Percentiles rank a stretch among this genome's conserved stretches.
phyloP scores from a whole-genome alignment of 2,797 vertebrate species.

The Siniperca undulata region DNA sequence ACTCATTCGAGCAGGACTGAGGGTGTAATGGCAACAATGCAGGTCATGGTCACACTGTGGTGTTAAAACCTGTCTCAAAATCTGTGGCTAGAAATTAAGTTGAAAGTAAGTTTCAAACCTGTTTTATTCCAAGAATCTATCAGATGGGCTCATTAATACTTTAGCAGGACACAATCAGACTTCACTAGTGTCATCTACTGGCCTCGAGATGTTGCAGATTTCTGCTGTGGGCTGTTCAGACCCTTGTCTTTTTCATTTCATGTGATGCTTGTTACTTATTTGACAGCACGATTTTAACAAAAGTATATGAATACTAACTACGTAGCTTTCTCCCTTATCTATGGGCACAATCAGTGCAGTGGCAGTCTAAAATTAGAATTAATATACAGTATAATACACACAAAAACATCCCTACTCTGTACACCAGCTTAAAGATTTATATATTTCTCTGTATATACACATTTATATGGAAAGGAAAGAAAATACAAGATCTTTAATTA shows the following conservation, averaged over 20 bases:
- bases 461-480: constrained; percentile 70
- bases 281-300: constrained; percentile 22
- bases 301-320: constrained; percentile 35
- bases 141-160: constrained; percentile 15
- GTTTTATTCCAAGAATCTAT: not conserved
- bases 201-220: constrained; percentile 30
- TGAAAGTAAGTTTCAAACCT: not conserved
- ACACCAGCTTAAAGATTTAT: constrained; percentile 75
- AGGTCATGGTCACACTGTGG: constrained; percentile 14
- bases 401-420: constrained; percentile 67
- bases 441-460: constrained; percentile 79
- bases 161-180: constrained; percentile 18
- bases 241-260: constrained; percentile 36
- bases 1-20: constrained; percentile 39
- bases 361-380: constrained; percentile 69
- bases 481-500: constrained; percentile 50
- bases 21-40: constrained; percentile 33
- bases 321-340: constrained; percentile 46
- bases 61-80: constrained; percentile 12
- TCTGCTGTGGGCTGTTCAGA: constrained; percentile 33
- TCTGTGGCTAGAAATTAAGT: constrained; percentile 9
- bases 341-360: constrained; percentile 69
- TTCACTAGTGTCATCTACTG: constrained; percentile 29
- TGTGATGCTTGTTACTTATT: constrained; percentile 71
- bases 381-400: constrained; percentile 65